These are phyloP conservation scores for Hesperophylax magnus DNA, from an alignment of 1,140 invertebrate species.

Conservation along the genomic window DNA sequence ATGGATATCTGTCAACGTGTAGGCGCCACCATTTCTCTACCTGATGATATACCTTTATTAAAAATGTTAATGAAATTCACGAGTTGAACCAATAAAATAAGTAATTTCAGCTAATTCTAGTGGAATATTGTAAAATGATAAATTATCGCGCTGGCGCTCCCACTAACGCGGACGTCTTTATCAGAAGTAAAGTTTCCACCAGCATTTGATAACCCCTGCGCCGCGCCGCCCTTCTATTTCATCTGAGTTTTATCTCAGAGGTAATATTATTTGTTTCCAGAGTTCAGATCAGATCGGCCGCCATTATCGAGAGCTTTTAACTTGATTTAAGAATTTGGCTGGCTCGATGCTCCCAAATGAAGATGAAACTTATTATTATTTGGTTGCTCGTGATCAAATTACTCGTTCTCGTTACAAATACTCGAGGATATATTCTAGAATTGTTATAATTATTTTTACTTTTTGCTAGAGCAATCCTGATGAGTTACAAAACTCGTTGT, in stretches of 20 bases:
- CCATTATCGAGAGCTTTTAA: slow-evolving; percentile 27
- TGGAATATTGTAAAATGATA: neutral
- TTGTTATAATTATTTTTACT: too few species aligned
- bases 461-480: too few species aligned
- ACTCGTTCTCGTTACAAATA: neutral
- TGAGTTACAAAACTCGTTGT: too few species aligned
- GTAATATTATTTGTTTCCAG: slow-evolving; percentile 31
- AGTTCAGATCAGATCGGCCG: slow-evolving; percentile 4
- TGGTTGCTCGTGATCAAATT: neutral
- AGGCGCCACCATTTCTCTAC: too few species aligned
- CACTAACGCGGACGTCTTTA: neutral
- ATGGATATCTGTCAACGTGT: too few species aligned
- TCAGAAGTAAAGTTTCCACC: neutral
- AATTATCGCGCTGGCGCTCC: neutral
- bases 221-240: neutral
- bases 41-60: too few species aligned
- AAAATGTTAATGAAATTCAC: too few species aligned
- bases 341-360: neutral
- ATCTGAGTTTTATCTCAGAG: neutral
- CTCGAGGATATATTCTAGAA: neutral
- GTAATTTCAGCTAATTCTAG: neutral
- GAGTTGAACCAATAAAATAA: too few species aligned
- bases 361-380: neutral
- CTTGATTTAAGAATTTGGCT: slow-evolving; percentile 14
- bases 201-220: neutral